These are phyloP conservation scores for Pelochelys cantorii DNA, from an alignment of 2,797 vertebrate genomes.

Conservation along the genomic window DNA sequence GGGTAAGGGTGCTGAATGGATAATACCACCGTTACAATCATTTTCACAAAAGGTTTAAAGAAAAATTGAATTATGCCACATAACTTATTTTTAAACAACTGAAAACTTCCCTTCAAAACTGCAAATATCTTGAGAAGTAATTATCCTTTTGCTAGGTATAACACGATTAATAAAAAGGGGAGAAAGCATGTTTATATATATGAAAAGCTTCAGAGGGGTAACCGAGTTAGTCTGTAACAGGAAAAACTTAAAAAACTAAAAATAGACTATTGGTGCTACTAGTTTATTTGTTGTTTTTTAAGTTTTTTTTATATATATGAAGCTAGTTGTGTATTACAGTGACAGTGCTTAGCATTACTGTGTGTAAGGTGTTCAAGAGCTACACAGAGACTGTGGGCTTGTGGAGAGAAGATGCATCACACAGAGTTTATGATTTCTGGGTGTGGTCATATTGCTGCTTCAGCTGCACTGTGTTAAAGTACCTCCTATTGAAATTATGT, in stretches of 20 bases:
- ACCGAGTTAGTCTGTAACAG: no score
- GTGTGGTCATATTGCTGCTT: neutral
- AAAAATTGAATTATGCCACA: slow-evolving; percentile 49
- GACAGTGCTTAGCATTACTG: neutral
- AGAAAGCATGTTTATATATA: neutral
- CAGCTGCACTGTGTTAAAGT: neutral
- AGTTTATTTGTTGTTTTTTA: no score
- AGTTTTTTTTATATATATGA: neutral
- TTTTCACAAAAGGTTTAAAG: slow-evolving; percentile 61
- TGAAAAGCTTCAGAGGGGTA: no score
- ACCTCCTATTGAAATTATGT: neutral
- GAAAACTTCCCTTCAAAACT: slow-evolving; percentile 48
- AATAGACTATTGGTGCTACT: no score
- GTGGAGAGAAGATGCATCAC: neutral
- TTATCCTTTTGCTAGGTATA: slow-evolving; percentile 14
- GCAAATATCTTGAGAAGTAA: slow-evolving; percentile 16
- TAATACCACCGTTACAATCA: slow-evolving; percentile 49
- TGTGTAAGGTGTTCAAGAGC: neutral
- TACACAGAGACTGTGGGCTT: neutral
- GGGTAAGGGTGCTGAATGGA: slow-evolving; percentile 37
- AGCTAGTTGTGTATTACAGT: neutral
- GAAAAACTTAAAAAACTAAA: no score
- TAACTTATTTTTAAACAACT: slow-evolving; percentile 33
- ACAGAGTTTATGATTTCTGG: neutral
- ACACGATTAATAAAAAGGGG: slow-evolving; percentile 12